Evolutionary conservation across 2,888 invertebrate genomes (phyloP).

Genomic region (Campaea margaritaria): DNA sequence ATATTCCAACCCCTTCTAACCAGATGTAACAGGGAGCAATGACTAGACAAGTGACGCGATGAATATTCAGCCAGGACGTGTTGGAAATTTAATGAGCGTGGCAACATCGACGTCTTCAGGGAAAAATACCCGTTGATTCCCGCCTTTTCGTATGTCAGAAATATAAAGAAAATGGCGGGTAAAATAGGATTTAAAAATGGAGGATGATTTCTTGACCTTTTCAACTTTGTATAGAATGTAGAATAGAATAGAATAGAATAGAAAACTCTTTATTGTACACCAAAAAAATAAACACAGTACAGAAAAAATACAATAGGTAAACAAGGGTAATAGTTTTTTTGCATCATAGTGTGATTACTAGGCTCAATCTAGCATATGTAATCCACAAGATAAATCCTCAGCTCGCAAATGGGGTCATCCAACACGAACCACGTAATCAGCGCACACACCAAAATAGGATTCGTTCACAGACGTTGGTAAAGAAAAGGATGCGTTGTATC

Average conservation of each 20-base stretch:
- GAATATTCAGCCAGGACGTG: slow-evolving; percentile 56
- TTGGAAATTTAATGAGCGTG: slow-evolving; percentile 53
- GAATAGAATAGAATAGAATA: too few species aligned
- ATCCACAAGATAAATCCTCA: neutral
- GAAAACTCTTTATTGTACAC: too few species aligned
- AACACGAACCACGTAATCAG: slow-evolving; percentile 3
- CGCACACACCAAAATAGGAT: neutral
- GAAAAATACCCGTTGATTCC: slow-evolving; percentile 15
- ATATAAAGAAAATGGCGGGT: slow-evolving; percentile 4
- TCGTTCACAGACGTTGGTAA: too few species aligned
- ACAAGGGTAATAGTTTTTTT: too few species aligned
- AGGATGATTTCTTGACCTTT: neutral
- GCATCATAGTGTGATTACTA: too few species aligned
- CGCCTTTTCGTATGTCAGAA: slow-evolving; percentile 11
- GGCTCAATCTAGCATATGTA: neutral
- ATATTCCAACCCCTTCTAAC: slow-evolving; percentile 28
- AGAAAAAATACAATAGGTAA: too few species aligned
- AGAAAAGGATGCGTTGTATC: too few species aligned
- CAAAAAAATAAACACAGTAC: too few species aligned
- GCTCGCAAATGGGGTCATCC: slow-evolving; percentile 1
- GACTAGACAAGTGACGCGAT: slow-evolving; percentile 46
- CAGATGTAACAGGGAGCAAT: slow-evolving; percentile 34
- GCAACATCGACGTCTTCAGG: slow-evolving; percentile 26
- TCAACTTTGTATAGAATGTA: too few species aligned
- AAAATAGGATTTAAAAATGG: neutral